phyloP scores from a whole-genome alignment of 2,888 invertebrate genomes.

The Allophyes oxyacanthae region DNA sequence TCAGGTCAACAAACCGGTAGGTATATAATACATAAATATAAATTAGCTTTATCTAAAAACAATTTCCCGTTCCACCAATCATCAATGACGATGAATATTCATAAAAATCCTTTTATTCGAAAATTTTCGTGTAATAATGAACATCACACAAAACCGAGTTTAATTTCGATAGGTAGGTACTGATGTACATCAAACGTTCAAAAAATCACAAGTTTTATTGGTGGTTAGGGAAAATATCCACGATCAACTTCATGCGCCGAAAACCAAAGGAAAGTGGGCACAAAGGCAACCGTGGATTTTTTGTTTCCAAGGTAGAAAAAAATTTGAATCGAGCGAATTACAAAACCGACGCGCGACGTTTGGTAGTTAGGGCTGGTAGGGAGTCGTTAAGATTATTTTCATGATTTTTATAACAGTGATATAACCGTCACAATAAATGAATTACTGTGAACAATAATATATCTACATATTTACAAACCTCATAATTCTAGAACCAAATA shows the following conservation, averaged over 20 bases:
- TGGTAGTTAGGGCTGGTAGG: slow-evolving; percentile 71
- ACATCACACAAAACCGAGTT: slow-evolving; percentile 60
- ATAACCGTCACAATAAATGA: too few relatives aligned
- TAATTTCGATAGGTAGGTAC: slow-evolving; percentile 75
- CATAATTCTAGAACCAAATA: too few relatives aligned
- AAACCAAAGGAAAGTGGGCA: slow-evolving; percentile 82
- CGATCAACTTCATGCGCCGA: slow-evolving; percentile 83
- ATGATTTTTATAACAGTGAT: too few relatives aligned
- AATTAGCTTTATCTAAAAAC: slow-evolving; percentile 6
- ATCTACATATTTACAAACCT: too few relatives aligned
- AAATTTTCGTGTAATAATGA: slow-evolving; percentile 67
- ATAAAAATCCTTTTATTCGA: slow-evolving; percentile 54
- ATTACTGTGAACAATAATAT: too few relatives aligned
- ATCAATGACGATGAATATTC: slow-evolving; percentile 52
- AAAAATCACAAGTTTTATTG: slow-evolving; percentile 80
- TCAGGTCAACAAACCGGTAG: background rate
- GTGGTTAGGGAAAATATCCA: slow-evolving; percentile 75
- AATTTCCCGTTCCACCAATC: slow-evolving; percentile 18
- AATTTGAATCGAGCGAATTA: slow-evolving; percentile 83
- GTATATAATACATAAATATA: background rate
- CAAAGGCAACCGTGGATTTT: slow-evolving; percentile 81
- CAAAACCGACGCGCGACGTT: slow-evolving; percentile 75
- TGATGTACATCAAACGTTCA: slow-evolving; percentile 80
- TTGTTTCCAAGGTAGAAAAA: slow-evolving; percentile 79
- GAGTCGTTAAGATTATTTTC: background rate